Conservation (phyloP, 64 coral and sea anemone genomes). For the Cladopsammia gracilis region DNA sequence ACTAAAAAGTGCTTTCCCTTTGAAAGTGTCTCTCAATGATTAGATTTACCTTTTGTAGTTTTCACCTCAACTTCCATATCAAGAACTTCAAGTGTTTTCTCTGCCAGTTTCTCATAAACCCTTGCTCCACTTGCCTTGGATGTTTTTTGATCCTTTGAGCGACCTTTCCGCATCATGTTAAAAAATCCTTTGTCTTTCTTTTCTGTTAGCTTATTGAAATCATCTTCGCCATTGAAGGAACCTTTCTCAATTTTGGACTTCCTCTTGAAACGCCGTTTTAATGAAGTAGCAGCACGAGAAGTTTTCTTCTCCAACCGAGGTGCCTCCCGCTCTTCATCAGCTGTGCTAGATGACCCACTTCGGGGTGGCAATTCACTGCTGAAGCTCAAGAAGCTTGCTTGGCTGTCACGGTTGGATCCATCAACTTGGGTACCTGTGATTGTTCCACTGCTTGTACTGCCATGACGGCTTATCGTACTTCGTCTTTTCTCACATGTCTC, state of each 20-base stretch:
- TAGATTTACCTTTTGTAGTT: constrained; percentile 82
- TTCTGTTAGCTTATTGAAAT: neutral
- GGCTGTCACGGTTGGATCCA: constrained; percentile 67
- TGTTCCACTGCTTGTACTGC: constrained; percentile 64
- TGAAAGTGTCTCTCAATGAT: too few relatives aligned
- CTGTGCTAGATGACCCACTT: constrained; percentile 69
- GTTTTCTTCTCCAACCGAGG: neutral
- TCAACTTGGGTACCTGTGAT: constrained; percentile 14
- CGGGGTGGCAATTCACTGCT: neutral
- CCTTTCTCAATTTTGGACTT: neutral
- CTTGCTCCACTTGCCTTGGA: constrained; percentile 39
- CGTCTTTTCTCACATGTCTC: neutral
- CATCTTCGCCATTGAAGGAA: neutral
- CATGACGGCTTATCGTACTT: constrained; percentile 44
- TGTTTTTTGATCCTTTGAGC: neutral
- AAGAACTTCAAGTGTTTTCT: constrained; percentile 29
- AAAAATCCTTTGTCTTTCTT: constrained; percentile 51
- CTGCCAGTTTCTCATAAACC: constrained; percentile 30
- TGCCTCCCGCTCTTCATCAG: constrained; percentile 52
- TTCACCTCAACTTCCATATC: constrained; percentile 69
- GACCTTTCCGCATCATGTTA: neutral
- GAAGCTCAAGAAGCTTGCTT: constrained; percentile 53
- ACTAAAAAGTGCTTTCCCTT: too few relatives aligned
- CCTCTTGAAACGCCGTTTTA: constrained; percentile 1
- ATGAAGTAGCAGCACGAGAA: constrained; percentile 5